Conservation (phyloP, 2,888 invertebrate genomes). For the Arrhopalites spinosus region DNA sequence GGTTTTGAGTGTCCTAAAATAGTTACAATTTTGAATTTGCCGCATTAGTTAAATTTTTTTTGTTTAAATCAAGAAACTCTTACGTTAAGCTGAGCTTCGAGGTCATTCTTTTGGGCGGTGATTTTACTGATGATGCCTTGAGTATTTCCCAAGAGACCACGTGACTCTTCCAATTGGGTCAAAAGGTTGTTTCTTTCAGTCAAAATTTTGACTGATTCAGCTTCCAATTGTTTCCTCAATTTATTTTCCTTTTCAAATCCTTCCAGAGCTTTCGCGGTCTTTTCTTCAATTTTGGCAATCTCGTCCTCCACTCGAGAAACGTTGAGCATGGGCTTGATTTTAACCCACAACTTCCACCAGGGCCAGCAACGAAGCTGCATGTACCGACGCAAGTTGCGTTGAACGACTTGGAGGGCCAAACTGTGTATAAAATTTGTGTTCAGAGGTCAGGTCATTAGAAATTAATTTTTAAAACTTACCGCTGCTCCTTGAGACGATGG, state of each 20-base stretch:
- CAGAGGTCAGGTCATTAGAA: neutral
- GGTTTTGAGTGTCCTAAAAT: constrained; percentile 89
- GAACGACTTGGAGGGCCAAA: constrained; percentile 94
- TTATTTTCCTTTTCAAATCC: constrained; percentile 94
- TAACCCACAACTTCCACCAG: constrained; percentile 99
- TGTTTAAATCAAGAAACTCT: constrained; percentile 62
- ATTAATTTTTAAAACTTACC: constrained; percentile 61
- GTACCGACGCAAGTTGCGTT: constrained; percentile 99
- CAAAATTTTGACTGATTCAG: constrained; percentile 86
- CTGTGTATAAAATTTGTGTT: constrained; percentile 63
- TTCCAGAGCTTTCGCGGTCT: constrained; percentile 92
- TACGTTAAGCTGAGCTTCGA: constrained; percentile 91
- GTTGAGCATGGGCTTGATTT: constrained; percentile 98
- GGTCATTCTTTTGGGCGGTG: constrained; percentile 92
- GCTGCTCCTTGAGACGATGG: constrained; percentile 98
- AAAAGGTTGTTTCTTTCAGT: constrained; percentile 93
- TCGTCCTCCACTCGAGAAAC: constrained; percentile 99
- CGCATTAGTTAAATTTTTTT: neutral
- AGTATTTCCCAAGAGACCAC: constrained; percentile 86
- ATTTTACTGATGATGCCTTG: constrained; percentile 94
- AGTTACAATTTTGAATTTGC: neutral
- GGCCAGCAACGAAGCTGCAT: constrained; percentile 98
- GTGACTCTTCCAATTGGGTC: constrained; percentile 77
- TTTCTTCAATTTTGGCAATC: constrained; percentile 97
- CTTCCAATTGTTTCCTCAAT: constrained; percentile 95